Base-by-base conservation (phyloP, 1,140 invertebrate genomes). In the Druon quercuslanigerum region DNA sequence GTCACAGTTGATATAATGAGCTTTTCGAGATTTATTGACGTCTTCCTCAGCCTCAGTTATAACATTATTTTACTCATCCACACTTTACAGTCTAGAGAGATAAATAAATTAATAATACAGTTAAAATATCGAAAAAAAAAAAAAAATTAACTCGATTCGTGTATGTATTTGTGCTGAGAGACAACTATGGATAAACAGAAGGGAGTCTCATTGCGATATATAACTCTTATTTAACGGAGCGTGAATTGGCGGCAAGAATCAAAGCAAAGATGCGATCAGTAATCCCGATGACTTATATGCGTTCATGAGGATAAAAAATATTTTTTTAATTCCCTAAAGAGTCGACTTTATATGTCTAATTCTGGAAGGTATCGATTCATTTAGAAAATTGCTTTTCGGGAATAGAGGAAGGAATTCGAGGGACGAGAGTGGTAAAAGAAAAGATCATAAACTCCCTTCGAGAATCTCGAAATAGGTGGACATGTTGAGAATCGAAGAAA, bases 381-480 rank as follows among this genome's bases (percentile, higher is more conserved):
- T 46, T 8, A 46, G 40, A 46, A 11, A 11, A 46, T 46, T 33
- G 25, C 5, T 46, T n/a, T n/a, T n/a, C n/a, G n/a, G n/a, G n/a
- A n/a, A n/a, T n/a, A n/a, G n/a, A n/a, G n/a, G n/a, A n/a, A 56
- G 17, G 17, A 19, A 19, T 20, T 19, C 71, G 71, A 17, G 19
- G 72, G 25, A 51, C 14, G 40, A 76, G 33, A 71, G 33, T 51
- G 3, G 56, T 57, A 73, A 50, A 71, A 52, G 14, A 57, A 71
- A 77, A 75, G 20, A n/a, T 13, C 16, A 54, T 51, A 46, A 46
- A 46, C 40, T 46, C 40, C 40, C 40, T 71, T 73, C 54, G 50
- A 75, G 75, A 75, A 56, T 79, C 77, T 80, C 70, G 77, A 83
- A 80, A 82, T 79, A 79, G 72, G 66, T 54, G 54, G 33, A 60